These are phyloP conservation scores for Pseudomugil gertrudae DNA, from an alignment of 2,797 vertebrate genomes.

Conservation along the genomic window DNA sequence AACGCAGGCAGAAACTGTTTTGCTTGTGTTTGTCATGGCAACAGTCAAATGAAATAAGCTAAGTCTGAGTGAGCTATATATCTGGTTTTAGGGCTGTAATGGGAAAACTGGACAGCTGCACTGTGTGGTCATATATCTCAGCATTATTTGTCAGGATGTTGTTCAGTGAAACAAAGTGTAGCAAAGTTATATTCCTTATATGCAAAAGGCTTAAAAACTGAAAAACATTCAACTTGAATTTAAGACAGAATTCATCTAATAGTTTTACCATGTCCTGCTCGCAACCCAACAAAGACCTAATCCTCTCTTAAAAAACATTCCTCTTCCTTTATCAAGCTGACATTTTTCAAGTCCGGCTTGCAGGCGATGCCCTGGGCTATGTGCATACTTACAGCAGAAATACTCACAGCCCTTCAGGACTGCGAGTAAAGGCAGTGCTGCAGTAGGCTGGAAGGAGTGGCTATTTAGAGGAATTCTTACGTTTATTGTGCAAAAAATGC, in stretches of 20 bases:
- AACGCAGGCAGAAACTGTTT: constrained; percentile 62
- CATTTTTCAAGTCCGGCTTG: background rate
- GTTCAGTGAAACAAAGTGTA: constrained; percentile 34
- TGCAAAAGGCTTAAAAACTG: background rate
- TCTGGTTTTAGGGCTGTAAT: constrained; percentile 53
- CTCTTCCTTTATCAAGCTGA: constrained; percentile 6
- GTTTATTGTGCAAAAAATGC: constrained; percentile 14
- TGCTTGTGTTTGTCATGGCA: constrained; percentile 69
- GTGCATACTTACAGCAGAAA: constrained; percentile 30
- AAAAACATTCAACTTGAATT: background rate
- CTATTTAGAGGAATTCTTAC: constrained; percentile 9
- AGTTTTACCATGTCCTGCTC: background rate
- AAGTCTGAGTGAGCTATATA: constrained; percentile 58
- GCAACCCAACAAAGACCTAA: background rate
- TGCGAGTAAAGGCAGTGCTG: background rate
- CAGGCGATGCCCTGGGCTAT: constrained; percentile 5
- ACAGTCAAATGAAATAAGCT: constrained; percentile 69
- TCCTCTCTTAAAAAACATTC: background rate
- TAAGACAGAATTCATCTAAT: background rate
- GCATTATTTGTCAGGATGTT: constrained; percentile 31
- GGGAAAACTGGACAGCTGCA: constrained; percentile 55
- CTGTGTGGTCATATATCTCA: constrained; percentile 41
- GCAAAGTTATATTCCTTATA: background rate
- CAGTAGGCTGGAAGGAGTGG: background rate
- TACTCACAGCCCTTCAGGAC: constrained; percentile 8